phyloP scores from a whole-genome alignment of 1,140 invertebrate species.

The Drosophila serrata region DNA sequence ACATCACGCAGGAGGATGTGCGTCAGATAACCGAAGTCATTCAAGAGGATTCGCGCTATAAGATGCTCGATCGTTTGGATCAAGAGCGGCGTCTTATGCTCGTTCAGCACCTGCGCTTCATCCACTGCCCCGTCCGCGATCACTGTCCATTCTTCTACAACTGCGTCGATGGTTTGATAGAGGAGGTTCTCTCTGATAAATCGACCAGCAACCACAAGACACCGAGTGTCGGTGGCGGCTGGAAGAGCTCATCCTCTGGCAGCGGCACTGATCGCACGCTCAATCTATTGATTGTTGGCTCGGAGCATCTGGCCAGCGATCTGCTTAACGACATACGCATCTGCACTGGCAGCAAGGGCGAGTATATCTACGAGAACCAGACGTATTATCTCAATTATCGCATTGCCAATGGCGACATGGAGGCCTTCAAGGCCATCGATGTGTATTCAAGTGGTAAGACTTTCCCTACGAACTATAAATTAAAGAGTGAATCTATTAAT shows the following conservation, averaged over 20 bases:
- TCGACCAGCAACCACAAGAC: constrained; percentile 85
- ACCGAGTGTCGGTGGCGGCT: constrained; percentile 85
- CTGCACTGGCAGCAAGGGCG: constrained; percentile 90
- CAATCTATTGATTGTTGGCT: constrained; percentile 91
- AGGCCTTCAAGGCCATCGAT: constrained; percentile 85
- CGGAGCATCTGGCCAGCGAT: constrained; percentile 91
- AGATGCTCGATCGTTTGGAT: constrained; percentile 96
- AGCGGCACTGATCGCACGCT: constrained; percentile 88
- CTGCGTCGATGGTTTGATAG: constrained; percentile 95
- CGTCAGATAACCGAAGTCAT: constrained; percentile 97
- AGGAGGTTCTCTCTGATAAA: constrained; percentile 90
- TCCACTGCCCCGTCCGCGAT: constrained; percentile 97
- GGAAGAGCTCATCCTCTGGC: constrained; percentile 53
- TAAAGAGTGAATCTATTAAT: not conserved
- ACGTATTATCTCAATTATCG: constrained; percentile 94
- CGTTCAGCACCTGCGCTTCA: constrained; percentile 97
- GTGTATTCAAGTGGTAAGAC: constrained; percentile 87
- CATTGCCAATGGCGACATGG: constrained; percentile 92
- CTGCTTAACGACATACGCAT: constrained; percentile 90
- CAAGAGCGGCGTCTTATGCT: constrained; percentile 97
- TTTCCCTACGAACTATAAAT: not conserved
- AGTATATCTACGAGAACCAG: constrained; percentile 93
- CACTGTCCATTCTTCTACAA: constrained; percentile 96
- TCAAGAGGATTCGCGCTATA: constrained; percentile 97
- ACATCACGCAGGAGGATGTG: constrained; percentile 97